phyloP scores from a whole-genome alignment of 2,888 invertebrate species.

The Anticlea derivata region DNA sequence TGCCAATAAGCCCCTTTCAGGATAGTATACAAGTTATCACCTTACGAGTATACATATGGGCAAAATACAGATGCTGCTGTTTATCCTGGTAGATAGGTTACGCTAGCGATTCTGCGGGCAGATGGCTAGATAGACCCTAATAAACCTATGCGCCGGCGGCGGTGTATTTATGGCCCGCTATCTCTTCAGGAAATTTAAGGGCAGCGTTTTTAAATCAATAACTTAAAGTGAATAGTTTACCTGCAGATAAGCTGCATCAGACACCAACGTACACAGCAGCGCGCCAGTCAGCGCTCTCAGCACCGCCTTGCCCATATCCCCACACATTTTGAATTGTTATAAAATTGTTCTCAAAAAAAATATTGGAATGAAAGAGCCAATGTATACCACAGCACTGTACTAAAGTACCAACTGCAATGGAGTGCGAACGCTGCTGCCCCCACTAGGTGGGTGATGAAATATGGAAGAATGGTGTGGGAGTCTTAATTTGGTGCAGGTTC shows the following conservation, averaged over 20 bases:
- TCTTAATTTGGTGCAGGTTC: conserved; percentile 9
- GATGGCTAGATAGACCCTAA: no score
- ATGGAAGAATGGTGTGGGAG: conserved; percentile 30
- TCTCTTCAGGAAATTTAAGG: no score
- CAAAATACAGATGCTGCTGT: no score
- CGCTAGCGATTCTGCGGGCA: no score
- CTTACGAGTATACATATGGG: no score
- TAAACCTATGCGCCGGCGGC: no score
- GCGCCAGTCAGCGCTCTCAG: conserved; percentile 74
- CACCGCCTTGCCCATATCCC: conserved; percentile 79
- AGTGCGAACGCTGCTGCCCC: conserved; percentile 26
- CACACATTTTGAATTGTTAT: conserved; percentile 62
- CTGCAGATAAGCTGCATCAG: conserved; percentile 77
- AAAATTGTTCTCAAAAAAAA: conserved; percentile 4
- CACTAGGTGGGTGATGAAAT: conserved; percentile 21
- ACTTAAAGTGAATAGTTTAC: conserved; percentile 47
- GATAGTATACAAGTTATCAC: no score
- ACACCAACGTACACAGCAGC: conserved; percentile 70
- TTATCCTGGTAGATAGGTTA: no score
- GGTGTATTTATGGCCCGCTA: no score
- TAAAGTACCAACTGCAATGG: conserved; percentile 9
- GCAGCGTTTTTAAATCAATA: no score
- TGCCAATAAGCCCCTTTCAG: no score
- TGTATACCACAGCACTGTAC: conserved; percentile 29
- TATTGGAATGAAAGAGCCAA: conserved; percentile 14